Evolutionary conservation across 1,140 invertebrate species (phyloP).

Genomic region (silkworm (Bombyx mori)): DNA sequence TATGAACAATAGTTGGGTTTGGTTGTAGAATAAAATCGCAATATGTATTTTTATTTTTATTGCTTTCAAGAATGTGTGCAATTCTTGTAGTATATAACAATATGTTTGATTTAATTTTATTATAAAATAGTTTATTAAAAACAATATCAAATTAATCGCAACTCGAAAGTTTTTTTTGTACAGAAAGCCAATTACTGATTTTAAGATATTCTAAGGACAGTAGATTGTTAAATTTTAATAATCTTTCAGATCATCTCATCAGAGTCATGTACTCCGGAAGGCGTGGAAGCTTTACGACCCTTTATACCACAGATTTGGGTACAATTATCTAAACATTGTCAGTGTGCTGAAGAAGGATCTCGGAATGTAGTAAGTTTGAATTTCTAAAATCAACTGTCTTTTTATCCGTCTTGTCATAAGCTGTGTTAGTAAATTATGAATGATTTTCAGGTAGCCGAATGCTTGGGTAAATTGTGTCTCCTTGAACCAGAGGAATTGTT

Average conservation of each 20-base stretch:
- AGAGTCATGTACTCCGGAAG: constrained; percentile 82
- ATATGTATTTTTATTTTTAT: not conserved
- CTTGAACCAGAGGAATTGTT: constrained; percentile 89
- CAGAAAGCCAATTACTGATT: not conserved
- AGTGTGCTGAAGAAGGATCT: constrained; percentile 96
- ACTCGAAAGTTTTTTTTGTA: not conserved
- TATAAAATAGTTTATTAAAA: not conserved
- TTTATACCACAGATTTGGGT: constrained; percentile 93
- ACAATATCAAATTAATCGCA: not conserved
- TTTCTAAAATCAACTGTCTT: not conserved
- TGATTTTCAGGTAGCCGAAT: constrained; percentile 85
- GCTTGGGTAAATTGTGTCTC: constrained; percentile 96
- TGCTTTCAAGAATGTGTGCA: not conserved
- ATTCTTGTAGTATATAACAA: not conserved
- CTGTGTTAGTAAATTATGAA: not conserved
- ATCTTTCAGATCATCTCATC: constrained; percentile 85
- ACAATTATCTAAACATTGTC: constrained; percentile 92
- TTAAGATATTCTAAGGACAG: not conserved
- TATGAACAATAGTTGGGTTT: no score
- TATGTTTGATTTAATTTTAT: not conserved
- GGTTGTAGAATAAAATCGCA: no score
- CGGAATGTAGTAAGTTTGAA: constrained; percentile 85
- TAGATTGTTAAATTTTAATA: not conserved
- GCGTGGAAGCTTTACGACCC: constrained; percentile 84
- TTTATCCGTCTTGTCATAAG: not conserved